These are phyloP conservation scores for Hypsopygia costalis DNA, from an alignment of 2,888 invertebrate species.

Conservation along the genomic window DNA sequence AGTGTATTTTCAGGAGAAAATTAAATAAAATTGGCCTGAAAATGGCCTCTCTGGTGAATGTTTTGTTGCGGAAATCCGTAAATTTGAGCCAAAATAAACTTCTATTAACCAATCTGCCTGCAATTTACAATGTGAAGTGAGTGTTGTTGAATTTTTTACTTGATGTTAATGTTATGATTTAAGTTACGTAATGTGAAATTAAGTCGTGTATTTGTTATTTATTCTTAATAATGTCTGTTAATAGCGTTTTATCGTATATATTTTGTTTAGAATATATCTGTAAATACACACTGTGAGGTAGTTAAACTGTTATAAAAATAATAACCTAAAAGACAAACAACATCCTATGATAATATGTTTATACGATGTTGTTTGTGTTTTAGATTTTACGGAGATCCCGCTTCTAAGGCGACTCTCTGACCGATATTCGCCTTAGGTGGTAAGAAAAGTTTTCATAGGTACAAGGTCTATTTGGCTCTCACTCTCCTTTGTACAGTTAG, in stretches of 20 bases:
- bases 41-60: constrained; percentile 72
- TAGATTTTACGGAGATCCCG: too few species aligned
- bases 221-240: not conserved
- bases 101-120: constrained; percentile 69
- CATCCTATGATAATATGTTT: too few species aligned
- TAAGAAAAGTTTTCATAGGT: too few species aligned
- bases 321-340: too few species aligned
- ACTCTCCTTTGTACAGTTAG: too few species aligned
- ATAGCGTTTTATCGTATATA: not conserved
- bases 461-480: too few species aligned
- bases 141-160: constrained; percentile 29
- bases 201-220: constrained; percentile 12
- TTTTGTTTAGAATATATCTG: not conserved
- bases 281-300: too few species aligned
- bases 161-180: constrained; percentile 13
- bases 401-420: too few species aligned
- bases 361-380: not conserved
- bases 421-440: too few species aligned
- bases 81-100: constrained; percentile 60
- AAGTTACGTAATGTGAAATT: constrained; percentile 50
- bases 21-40: constrained; percentile 31
- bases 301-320: too few species aligned
- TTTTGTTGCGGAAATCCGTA: constrained; percentile 79
- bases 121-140: constrained; percentile 76
- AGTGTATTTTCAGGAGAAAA: constrained; percentile 1